Evolutionary conservation across 2,888 invertebrate genomes (phyloP).

Genomic region (Andricus quercusramuli): DNA sequence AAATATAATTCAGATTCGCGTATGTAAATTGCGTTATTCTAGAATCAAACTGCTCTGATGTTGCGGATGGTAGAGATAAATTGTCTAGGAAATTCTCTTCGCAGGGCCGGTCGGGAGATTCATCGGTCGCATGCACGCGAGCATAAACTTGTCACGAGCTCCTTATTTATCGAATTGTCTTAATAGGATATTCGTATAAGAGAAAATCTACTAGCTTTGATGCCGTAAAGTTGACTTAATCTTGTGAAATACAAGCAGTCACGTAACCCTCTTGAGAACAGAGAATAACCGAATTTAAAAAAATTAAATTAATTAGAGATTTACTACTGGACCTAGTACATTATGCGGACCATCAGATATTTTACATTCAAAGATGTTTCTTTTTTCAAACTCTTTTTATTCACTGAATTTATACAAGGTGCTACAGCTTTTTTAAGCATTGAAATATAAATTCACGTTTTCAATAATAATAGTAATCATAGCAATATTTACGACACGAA

Average conservation of each 20-base stretch:
- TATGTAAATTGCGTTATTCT: slow-evolving; percentile 35
- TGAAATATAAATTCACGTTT: background rate
- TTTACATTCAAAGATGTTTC: background rate
- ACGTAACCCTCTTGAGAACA: background rate
- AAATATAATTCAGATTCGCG: slow-evolving; percentile 35
- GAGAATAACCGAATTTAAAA: background rate
- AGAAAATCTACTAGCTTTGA: slow-evolving; percentile 20
- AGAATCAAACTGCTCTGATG: slow-evolving; percentile 36
- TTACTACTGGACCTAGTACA: background rate
- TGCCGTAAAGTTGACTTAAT: slow-evolving; percentile 21
- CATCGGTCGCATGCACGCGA: slow-evolving; percentile 66
- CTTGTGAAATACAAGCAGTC: slow-evolving; percentile 23
- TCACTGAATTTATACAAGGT: background rate
- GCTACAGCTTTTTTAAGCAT: background rate
- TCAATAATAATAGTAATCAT: no score
- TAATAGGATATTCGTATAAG: slow-evolving; percentile 43
- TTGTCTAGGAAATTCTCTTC: slow-evolving; percentile 41
- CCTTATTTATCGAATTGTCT: slow-evolving; percentile 74
- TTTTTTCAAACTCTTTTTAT: background rate
- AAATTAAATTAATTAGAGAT: slow-evolving; percentile 8
- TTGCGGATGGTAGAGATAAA: slow-evolving; percentile 48
- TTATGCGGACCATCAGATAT: background rate
- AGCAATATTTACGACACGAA: no score
- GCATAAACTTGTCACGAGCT: slow-evolving; percentile 68
- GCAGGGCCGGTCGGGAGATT: slow-evolving; percentile 5